A percentile compares a stretch with the other conserved stretches of the same genome.
These are phyloP conservation scores for Aphelinus atriplicis DNA, from an alignment of 1,140 invertebrate genomes.

Conservation along the genomic window DNA sequence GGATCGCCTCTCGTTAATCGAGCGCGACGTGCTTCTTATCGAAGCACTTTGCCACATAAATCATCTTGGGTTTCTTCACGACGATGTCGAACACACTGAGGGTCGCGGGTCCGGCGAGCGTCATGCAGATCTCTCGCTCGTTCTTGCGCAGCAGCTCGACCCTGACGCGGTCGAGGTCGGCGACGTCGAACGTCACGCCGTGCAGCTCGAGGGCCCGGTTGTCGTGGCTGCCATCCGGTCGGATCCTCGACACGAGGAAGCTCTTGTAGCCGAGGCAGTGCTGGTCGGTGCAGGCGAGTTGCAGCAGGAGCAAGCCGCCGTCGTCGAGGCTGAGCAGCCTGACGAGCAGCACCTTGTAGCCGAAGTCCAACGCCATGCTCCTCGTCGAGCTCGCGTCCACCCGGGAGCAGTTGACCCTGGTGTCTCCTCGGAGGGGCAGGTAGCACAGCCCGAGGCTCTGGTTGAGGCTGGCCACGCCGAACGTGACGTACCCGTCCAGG, in stretches of 20 bases:
- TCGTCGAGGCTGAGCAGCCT: not conserved
- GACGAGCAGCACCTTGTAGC: not conserved
- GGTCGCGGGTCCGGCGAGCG: not conserved
- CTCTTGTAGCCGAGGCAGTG: not conserved
- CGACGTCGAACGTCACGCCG: not conserved
- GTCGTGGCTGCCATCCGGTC: not conserved
- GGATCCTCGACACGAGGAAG: not conserved
- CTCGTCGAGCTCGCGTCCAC: not conserved
- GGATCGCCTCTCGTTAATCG: not conserved
- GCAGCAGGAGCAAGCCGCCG: conserved; percentile 2
- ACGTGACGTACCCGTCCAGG: not conserved
- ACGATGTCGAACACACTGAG: not conserved
- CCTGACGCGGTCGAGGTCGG: not conserved
- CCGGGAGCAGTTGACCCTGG: not conserved
- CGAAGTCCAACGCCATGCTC: not conserved
- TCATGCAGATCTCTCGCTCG: not conserved
- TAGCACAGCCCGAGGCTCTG: not conserved
- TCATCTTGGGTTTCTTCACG: not conserved
- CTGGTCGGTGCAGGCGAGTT: not conserved
- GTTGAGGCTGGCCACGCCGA: not conserved
- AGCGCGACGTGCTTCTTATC: not conserved
- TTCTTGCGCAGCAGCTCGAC: not conserved
- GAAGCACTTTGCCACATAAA: not conserved
- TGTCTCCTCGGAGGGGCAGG: not conserved
- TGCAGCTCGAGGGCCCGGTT: conserved; percentile 2